Evolutionary conservation across 2,113 vertebrate genomes (phyloP).

Genomic region (Clinocottus analis): DNA sequence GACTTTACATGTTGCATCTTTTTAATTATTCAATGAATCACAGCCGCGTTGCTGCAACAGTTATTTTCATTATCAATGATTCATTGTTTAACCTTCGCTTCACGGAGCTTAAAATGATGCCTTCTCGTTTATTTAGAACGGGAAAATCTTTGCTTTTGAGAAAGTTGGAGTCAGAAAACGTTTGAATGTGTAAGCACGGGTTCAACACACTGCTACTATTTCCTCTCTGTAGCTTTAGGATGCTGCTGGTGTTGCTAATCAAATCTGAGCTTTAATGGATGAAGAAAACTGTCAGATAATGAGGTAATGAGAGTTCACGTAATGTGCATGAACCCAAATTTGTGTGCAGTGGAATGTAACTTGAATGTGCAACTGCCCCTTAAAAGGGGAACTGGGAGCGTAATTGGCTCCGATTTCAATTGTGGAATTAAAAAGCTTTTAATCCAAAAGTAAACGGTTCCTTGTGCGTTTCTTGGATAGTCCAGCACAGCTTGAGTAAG

Average conservation of each 20-base stretch:
- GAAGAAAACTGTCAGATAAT: not conserved
- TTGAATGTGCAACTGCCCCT: slow-evolving; percentile 49
- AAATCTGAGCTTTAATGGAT: not conserved
- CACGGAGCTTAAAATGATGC: too few species aligned
- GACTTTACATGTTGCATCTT: too few species aligned
- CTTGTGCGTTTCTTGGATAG: slow-evolving; percentile 76
- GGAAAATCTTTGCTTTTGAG: too few species aligned
- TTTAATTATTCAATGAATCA: too few species aligned
- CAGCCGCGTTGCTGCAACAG: too few species aligned
- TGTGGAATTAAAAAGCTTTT: slow-evolving; percentile 60
- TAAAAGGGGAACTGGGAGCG: slow-evolving; percentile 27
- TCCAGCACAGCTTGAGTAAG: slow-evolving; percentile 53
- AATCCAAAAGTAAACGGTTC: slow-evolving; percentile 62
- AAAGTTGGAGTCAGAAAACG: too few species aligned
- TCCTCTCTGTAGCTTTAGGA: not conserved
- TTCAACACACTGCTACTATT: too few species aligned
- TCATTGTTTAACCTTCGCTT: too few species aligned
- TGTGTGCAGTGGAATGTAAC: slow-evolving; percentile 20
- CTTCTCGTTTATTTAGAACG: too few species aligned
- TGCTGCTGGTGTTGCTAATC: not conserved
- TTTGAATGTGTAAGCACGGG: not conserved
- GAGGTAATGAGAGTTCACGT: not conserved
- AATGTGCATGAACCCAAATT: not conserved
- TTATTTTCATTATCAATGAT: too few species aligned
- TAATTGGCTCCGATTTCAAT: slow-evolving; percentile 57